Evolutionary conservation across 2,888 invertebrate genomes (phyloP).

Genomic region (Rhagophthalmus giganteus): DNA sequence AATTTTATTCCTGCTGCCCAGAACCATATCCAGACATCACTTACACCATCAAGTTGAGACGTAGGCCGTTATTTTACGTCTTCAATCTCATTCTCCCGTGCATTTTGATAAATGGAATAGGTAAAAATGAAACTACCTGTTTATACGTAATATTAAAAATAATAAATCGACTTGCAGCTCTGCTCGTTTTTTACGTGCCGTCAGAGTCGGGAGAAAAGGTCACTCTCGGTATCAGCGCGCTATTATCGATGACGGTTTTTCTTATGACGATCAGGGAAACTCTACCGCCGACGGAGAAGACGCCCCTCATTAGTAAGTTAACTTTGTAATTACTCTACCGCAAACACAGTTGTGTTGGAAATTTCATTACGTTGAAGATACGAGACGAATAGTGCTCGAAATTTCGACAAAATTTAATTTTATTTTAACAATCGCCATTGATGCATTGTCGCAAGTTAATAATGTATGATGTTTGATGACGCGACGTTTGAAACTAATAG

Average conservation of each 20-base stretch:
- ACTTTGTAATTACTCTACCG: neutral
- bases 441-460: too few relatives aligned
- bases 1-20: conserved; percentile 78
- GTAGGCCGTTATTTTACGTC: conserved; percentile 82
- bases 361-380: conserved; percentile 4
- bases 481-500: neutral
- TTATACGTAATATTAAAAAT: conserved; percentile 6
- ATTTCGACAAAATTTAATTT: too few relatives aligned
- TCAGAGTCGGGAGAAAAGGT: conserved; percentile 88
- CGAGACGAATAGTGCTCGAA: too few relatives aligned
- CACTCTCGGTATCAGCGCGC: conserved; percentile 81
- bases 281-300: conserved; percentile 83
- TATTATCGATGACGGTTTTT: conserved; percentile 87
- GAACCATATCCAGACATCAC: conserved; percentile 86
- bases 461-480: too few relatives aligned
- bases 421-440: too few relatives aligned
- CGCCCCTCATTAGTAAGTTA: conserved; percentile 81
- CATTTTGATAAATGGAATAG: conserved; percentile 81
- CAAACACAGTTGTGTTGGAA: conserved; percentile 3
- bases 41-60: conserved; percentile 72
- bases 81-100: conserved; percentile 85
- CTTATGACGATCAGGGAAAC: conserved; percentile 86
- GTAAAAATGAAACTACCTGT: conserved; percentile 56
- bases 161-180: conserved; percentile 59
- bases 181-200: conserved; percentile 85